phyloP scores from a whole-genome alignment of 1,140 invertebrate species.

The Apis dorsata region DNA sequence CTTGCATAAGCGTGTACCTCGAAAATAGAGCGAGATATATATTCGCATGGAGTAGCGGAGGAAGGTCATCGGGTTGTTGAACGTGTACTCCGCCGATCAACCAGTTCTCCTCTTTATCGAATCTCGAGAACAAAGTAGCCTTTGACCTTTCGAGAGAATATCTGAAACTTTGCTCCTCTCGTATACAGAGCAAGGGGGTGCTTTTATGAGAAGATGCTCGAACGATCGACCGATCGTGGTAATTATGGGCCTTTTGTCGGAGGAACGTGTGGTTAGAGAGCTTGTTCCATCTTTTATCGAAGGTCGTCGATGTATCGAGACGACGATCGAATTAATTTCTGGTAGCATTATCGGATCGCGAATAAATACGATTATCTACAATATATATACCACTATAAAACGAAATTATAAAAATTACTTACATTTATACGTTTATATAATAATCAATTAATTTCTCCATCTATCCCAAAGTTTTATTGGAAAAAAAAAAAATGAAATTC shows the following conservation, averaged over 20 bases:
- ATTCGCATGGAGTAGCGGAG: slow-evolving; percentile 33
- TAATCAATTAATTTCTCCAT: too few relatives aligned
- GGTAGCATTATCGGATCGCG: not conserved
- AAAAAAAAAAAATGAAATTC: too few relatives aligned
- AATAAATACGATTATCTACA: too few relatives aligned
- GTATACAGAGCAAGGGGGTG: too few relatives aligned
- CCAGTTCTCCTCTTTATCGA: not conserved
- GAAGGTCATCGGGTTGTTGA: slow-evolving; percentile 61
- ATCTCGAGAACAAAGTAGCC: not conserved
- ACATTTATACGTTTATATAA: too few relatives aligned
- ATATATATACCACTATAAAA: too few relatives aligned
- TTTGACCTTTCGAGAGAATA: slow-evolving; percentile 12
- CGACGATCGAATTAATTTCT: not conserved
- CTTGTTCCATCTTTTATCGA: not conserved
- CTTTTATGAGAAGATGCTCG: too few relatives aligned
- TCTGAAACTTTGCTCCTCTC: not conserved
- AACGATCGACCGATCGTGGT: too few relatives aligned
- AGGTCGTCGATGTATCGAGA: not conserved
- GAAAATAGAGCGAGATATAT: slow-evolving; percentile 47
- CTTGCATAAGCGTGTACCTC: slow-evolving; percentile 51
- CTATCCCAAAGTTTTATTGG: too few relatives aligned
- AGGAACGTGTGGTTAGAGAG: not conserved
- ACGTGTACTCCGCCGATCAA: slow-evolving; percentile 46
- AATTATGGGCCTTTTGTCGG: not conserved
- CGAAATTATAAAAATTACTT: too few relatives aligned